These are phyloP conservation scores for Pteropus alecto DNA, from an alignment of 2,113 vertebrate genomes.

Conservation along the genomic window DNA sequence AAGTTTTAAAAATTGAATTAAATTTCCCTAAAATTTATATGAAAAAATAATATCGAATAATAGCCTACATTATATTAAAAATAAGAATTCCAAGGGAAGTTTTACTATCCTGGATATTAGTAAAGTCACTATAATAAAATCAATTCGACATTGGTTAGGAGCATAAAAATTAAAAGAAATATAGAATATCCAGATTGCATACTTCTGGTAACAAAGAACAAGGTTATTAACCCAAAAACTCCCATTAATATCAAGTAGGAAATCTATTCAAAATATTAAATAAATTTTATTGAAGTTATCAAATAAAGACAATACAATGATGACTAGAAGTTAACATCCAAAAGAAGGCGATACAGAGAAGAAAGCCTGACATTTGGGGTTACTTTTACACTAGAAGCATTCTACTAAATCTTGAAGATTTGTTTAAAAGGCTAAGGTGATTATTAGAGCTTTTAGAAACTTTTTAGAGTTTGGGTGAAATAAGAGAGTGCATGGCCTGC, in stretches of 20 bases:
- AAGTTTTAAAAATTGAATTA: background rate
- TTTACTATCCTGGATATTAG: background rate
- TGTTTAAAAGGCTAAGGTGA: background rate
- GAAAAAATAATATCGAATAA: background rate
- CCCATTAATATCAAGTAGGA: background rate
- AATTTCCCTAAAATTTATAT: background rate
- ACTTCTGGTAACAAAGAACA: background rate
- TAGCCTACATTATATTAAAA: background rate
- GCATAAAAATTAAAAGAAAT: background rate
- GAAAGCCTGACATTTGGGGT: background rate
- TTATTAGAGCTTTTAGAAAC: background rate
- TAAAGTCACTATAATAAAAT: background rate
- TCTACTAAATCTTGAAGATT: background rate
- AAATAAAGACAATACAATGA: background rate
- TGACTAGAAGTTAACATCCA: background rate
- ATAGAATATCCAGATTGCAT: background rate
- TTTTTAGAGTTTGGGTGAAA: background rate
- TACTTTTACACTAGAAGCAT: background rate
- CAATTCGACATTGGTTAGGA: background rate
- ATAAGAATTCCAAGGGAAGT: background rate
- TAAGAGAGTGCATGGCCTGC: background rate
- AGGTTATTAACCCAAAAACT: background rate
- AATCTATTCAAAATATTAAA: background rate
- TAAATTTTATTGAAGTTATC: background rate
- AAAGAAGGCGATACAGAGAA: background rate